Conservation (phyloP, 37 sponge, comb jelly and placozoan species). For the Beroe forskalii region DNA sequence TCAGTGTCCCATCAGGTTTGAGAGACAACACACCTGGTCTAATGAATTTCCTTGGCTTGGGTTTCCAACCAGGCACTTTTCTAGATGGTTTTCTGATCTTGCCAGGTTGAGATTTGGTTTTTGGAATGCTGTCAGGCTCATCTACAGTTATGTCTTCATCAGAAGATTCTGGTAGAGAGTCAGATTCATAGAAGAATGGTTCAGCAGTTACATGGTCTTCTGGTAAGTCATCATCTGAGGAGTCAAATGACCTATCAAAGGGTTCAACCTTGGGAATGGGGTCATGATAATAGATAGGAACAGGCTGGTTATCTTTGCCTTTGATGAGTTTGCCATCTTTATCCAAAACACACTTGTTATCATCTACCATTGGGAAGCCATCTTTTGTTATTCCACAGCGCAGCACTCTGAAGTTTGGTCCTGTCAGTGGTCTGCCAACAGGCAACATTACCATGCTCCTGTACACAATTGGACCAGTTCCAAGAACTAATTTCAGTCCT, state of each 20-base stretch:
- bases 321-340: not conserved
- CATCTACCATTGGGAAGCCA: not conserved
- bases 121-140: not conserved
- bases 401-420: not conserved
- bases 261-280: not conserved
- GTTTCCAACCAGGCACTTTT: not conserved
- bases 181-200: not conserved
- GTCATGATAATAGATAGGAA: not conserved
- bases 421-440: not conserved
- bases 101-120: not conserved
- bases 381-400: not conserved
- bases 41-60: slow-evolving; percentile 7
- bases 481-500: not conserved
- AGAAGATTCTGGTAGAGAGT: not conserved
- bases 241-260: not conserved
- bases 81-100: not conserved
- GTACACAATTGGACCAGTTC: not conserved
- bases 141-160: not conserved
- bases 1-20: not conserved
- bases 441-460: not conserved
- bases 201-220: not conserved
- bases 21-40: not conserved
- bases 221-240: not conserved
- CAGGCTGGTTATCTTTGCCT: not conserved
- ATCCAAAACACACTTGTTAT: not conserved